Percentiles rank a stretch among this genome's conserved stretches.
These are phyloP conservation scores for Perithous albicinctus DNA, from an alignment of 2,888 invertebrate species.

Conservation along the genomic window DNA sequence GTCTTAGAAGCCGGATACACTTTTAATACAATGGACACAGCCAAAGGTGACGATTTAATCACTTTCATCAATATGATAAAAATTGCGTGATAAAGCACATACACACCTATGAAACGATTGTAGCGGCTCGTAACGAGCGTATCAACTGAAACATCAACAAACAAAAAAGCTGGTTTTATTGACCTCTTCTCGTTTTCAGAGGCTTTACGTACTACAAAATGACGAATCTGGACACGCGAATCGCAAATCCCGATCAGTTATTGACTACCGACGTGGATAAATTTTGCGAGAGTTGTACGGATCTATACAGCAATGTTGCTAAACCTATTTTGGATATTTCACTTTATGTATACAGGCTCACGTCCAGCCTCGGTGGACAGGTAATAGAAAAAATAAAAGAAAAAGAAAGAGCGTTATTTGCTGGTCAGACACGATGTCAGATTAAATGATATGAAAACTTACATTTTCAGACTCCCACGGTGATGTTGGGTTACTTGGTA, in stretches of 20 bases:
- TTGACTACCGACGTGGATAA: slow-evolving; percentile 98
- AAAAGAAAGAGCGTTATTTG: too few relatives aligned
- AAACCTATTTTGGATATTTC: slow-evolving; percentile 98
- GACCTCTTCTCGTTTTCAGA: slow-evolving; percentile 85
- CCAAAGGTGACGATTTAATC: slow-evolving; percentile 62
- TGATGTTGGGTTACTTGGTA: slow-evolving; percentile 95
- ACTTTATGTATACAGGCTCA: slow-evolving; percentile 96
- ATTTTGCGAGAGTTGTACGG: slow-evolving; percentile 97
- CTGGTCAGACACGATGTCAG: background rate
- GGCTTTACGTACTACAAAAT: slow-evolving; percentile 99
- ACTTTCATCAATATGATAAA: slow-evolving; percentile 36
- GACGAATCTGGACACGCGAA: slow-evolving; percentile 97
- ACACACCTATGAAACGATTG: background rate
- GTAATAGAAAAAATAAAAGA: slow-evolving; percentile 82
- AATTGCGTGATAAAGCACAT: background rate
- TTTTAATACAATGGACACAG: slow-evolving; percentile 55
- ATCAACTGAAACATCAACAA: too few relatives aligned
- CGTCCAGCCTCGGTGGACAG: slow-evolving; percentile 93
- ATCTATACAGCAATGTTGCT: slow-evolving; percentile 97
- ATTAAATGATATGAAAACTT: background rate
- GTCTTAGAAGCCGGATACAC: background rate
- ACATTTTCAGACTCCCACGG: slow-evolving; percentile 91
- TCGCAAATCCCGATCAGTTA: slow-evolving; percentile 98
- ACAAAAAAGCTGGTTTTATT: slow-evolving; percentile 40
- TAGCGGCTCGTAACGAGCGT: background rate